Base-by-base conservation (phyloP, 2,113 vertebrate species). In the Sarotherodon lohbergeri region DNA sequence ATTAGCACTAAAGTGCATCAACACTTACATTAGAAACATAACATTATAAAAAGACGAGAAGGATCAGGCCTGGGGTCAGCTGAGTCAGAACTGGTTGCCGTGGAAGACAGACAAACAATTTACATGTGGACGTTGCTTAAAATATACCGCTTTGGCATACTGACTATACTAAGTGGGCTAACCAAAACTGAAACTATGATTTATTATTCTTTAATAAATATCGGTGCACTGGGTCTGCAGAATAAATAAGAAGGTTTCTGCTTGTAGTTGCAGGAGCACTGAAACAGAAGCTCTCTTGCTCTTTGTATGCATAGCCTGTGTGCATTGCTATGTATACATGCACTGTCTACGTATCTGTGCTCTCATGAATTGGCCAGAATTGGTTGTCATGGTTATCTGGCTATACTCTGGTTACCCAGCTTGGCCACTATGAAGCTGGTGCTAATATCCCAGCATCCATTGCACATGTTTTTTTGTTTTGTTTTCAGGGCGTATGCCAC, bases 381-480 rank as follows among this genome's bases (percentile, higher is more conserved):
- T 84, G 85, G 95, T 95, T 94, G 95, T 92, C 96, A 96, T 96
- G 95, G 95, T 91, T 83, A 90, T 91, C 84, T 92, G 84, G 87
- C 89, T 57, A 87, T 90, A 92, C 81, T 85, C 88, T 92, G 86
- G 91, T 80, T 68, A 86, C 86, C 48, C 56, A 46, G 80, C 27
- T n/a, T 46, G 14, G 87, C 94, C 89, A 85, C 94, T 90, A 92
- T 89, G 92, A 95, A 89, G 56, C 66, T 87, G 76, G 43, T 36
- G 43, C 46, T 76, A n/a, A 79, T 55, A 82, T 91, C 81, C 90
- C 93, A 93, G 89, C 90, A 94, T 93, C 55, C 81, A 27, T 80
- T n/a, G 36, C 14, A 86, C 88, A 91, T 52, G 68, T 87, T 83
- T 83, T 83, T 7, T 34, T 82, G 4, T 36, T 36, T 36, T 46